Evolutionary conservation across 2,888 invertebrate species (phyloP).

Genomic region (Himalopsyche japonica): DNA sequence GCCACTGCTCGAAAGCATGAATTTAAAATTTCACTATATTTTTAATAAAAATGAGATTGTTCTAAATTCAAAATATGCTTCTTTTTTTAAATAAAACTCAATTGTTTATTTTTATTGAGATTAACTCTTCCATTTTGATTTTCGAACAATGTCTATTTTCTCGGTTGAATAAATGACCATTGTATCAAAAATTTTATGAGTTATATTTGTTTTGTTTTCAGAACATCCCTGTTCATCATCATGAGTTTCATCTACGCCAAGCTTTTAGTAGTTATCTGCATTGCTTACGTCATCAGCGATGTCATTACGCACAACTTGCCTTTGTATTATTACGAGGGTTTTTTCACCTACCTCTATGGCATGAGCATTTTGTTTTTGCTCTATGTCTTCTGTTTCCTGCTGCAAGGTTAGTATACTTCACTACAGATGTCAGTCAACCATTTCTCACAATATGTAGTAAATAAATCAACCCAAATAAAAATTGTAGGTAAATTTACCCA

Average conservation of each 20-base stretch:
- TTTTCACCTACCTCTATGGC: slow-evolving; percentile 93
- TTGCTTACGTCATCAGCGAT: slow-evolving; percentile 93
- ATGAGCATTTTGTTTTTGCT: slow-evolving; percentile 90
- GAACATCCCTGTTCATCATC: slow-evolving; percentile 92
- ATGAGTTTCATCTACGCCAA: slow-evolving; percentile 96
- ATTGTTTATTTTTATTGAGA: too few relatives aligned
- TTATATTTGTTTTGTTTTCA: slow-evolving; percentile 55
- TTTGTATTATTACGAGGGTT: slow-evolving; percentile 91
- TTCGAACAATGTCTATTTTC: not conserved
- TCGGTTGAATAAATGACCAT: not conserved
- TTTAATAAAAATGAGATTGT: not conserved
- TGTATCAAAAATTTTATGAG: not conserved
- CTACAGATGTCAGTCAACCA: not conserved
- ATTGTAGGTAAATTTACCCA: not conserved
- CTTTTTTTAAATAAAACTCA: too few relatives aligned
- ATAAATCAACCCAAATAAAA: not conserved
- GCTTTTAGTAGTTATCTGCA: slow-evolving; percentile 88
- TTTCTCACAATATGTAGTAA: not conserved
- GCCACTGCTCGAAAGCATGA: not conserved
- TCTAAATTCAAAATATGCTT: not conserved
- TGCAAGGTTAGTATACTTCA: slow-evolving; percentile 64
- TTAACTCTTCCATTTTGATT: too few relatives aligned
- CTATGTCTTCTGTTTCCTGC: slow-evolving; percentile 92
- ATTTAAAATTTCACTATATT: not conserved
- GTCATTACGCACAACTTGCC: slow-evolving; percentile 91